Evolutionary conservation across 1,140 invertebrate species (phyloP).

Genomic region (Diorhabda carinulata): DNA sequence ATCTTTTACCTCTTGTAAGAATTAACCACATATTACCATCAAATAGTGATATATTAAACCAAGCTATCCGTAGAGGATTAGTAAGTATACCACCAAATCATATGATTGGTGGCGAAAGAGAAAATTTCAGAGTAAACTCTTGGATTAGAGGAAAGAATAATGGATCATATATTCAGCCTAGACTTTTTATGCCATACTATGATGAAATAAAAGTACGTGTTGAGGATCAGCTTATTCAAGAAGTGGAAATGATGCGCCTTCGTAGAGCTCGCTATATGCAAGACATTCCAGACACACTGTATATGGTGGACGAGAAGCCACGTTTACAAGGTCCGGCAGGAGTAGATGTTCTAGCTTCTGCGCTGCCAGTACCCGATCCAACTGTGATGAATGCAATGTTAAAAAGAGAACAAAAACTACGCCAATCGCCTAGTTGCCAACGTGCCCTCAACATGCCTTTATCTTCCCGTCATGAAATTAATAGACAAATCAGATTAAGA

Average conservation of each 20-base stretch:
- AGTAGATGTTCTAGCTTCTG: slow-evolving; percentile 57
- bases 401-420: slow-evolving; percentile 79
- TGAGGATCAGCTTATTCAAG: slow-evolving; percentile 78
- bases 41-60: slow-evolving; percentile 74
- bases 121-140: slow-evolving; percentile 71
- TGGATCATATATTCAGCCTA: slow-evolving; percentile 77
- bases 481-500: slow-evolving; percentile 73
- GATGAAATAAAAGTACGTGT: slow-evolving; percentile 89
- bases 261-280: slow-evolving; percentile 61
- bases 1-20: slow-evolving; percentile 76
- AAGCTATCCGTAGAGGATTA: slow-evolving; percentile 78
- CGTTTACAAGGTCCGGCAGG: slow-evolving; percentile 57
- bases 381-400: slow-evolving; percentile 77
- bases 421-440: slow-evolving; percentile 73
- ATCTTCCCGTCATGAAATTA: slow-evolving; percentile 72
- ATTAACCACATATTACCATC: slow-evolving; percentile 86
- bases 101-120: slow-evolving; percentile 73
- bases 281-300: slow-evolving; percentile 88
- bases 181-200: slow-evolving; percentile 90
- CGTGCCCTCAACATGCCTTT: slow-evolving; percentile 71
- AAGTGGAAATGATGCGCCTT: slow-evolving; percentile 71
- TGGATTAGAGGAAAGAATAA: slow-evolving; percentile 81
- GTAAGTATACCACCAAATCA: slow-evolving; percentile 81
- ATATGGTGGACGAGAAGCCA: slow-evolving; percentile 74
- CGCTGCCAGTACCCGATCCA: slow-evolving; percentile 67